phyloP scores from a whole-genome alignment of 1,140 invertebrate genomes.

The Papilio aristodemus region DNA sequence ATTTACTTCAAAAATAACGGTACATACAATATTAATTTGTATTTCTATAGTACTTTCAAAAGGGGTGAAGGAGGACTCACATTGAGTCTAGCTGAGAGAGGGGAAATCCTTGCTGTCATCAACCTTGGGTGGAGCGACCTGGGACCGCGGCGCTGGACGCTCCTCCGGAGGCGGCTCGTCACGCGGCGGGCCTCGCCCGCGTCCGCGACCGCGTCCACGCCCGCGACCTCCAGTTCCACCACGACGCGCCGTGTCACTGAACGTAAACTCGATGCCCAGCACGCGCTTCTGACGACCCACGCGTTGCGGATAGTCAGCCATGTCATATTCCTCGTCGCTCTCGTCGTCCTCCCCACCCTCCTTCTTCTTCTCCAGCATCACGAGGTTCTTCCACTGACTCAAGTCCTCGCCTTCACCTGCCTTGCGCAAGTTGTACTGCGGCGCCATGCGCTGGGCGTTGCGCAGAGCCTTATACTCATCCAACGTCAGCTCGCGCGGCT shows the following conservation, averaged over 20 bases:
- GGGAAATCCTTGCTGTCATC: conserved; percentile 98
- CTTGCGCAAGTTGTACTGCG: conserved; percentile 93
- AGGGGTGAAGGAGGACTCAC: conserved; percentile 68
- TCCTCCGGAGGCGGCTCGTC: conserved; percentile 61
- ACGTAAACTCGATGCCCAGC: conserved; percentile 94
- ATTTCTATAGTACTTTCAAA: conserved; percentile 72
- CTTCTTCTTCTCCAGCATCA: conserved; percentile 90
- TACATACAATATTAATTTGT: conserved; percentile 80
- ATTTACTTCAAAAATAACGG: conserved; percentile 81
- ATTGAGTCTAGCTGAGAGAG: conserved; percentile 87
- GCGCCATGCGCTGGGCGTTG: conserved; percentile 86
- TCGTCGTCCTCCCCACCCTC: conserved; percentile 85
- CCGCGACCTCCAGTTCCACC: conserved; percentile 84
- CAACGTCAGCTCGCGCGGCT: conserved; percentile 90
- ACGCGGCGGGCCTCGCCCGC: conserved; percentile 52
- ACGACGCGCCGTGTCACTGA: conserved; percentile 89
- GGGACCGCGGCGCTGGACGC: conserved; percentile 55
- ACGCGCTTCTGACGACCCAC: conserved; percentile 93
- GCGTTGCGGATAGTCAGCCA: conserved; percentile 91
- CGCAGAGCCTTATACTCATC: conserved; percentile 94
- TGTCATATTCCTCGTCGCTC: conserved; percentile 87
- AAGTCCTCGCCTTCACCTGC: conserved; percentile 95
- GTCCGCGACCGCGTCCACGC: conserved; percentile 80
- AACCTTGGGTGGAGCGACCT: conserved; percentile 91
- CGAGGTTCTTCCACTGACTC: conserved; percentile 96